phyloP scores from a whole-genome alignment of 2,797 vertebrate genomes.

The Chaetophractus vellerosus region DNA sequence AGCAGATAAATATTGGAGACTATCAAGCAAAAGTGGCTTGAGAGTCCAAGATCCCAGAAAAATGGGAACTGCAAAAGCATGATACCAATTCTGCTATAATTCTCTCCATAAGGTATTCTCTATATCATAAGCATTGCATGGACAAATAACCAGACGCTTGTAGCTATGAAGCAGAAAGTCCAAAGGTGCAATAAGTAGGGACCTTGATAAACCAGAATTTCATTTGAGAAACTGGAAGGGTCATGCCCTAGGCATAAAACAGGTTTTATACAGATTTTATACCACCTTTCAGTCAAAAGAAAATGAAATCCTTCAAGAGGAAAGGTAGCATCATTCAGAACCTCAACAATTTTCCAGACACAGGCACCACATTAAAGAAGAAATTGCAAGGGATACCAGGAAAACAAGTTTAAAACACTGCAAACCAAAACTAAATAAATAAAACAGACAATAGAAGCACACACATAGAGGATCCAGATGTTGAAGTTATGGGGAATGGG shows the following conservation, averaged over 20 bases:
- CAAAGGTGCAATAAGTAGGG: not conserved
- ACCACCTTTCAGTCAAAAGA: not conserved
- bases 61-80: not conserved
- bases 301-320: not conserved
- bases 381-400: not conserved
- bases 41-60: not conserved
- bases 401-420: not conserved
- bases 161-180: not conserved
- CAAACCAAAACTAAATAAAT: not conserved
- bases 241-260: not conserved
- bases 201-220: not conserved
- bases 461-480: not conserved
- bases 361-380: not conserved
- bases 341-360: not conserved
- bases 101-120: not conserved
- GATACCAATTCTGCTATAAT: not conserved
- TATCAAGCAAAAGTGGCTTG: not conserved
- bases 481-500: not conserved
- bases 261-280: not conserved
- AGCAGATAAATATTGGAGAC: not conserved
- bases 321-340: not conserved
- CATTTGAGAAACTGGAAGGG: not conserved
- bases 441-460: not conserved
- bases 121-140: not conserved
- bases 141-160: not conserved